A percentile compares a stretch with the other conserved stretches of the same genome.
phyloP scores from a whole-genome alignment of 2,888 invertebrate genomes.

The Flexamia atlantica region DNA sequence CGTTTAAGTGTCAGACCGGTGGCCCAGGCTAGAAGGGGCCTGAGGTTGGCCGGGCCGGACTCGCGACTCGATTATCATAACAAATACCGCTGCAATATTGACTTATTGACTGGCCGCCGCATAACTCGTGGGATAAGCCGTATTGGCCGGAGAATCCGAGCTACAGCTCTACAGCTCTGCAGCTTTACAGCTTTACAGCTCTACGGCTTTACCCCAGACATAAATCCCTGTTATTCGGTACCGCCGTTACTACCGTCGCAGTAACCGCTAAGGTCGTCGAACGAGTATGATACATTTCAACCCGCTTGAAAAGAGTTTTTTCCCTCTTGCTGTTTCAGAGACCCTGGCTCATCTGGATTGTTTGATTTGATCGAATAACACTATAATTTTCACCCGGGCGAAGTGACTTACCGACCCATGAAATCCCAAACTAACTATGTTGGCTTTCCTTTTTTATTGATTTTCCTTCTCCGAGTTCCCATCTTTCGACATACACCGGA shows the following conservation, averaged over 20 bases:
- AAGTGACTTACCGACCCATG: no score
- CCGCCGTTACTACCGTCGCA: not conserved
- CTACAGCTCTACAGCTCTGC: constrained; percentile 24
- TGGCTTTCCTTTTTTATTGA: no score
- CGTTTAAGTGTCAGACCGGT: no score
- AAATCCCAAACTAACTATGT: no score
- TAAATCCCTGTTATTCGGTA: not conserved
- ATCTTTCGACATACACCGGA: no score
- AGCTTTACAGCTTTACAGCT: constrained; percentile 12
- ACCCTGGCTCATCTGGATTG: no score
- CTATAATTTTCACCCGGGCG: no score
- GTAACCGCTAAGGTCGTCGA: not conserved
- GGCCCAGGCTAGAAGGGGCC: not conserved
- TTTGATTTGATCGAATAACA: no score
- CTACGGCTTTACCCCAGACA: not conserved
- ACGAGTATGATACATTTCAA: no score
- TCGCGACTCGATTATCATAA: constrained; percentile 22
- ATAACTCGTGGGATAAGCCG: constrained; percentile 34
- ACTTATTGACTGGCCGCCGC: constrained; percentile 7
- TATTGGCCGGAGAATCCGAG: not conserved
- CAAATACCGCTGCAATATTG: constrained; percentile 11
- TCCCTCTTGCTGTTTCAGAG: no score
- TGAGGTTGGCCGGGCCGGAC: not conserved
- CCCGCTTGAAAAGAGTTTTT: no score
- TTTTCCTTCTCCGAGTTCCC: no score